Percentiles rank a stretch among this genome's conserved stretches.
phyloP scores from a whole-genome alignment of 23 tunicate genomes.

The Trididemnum miniatum region DNA sequence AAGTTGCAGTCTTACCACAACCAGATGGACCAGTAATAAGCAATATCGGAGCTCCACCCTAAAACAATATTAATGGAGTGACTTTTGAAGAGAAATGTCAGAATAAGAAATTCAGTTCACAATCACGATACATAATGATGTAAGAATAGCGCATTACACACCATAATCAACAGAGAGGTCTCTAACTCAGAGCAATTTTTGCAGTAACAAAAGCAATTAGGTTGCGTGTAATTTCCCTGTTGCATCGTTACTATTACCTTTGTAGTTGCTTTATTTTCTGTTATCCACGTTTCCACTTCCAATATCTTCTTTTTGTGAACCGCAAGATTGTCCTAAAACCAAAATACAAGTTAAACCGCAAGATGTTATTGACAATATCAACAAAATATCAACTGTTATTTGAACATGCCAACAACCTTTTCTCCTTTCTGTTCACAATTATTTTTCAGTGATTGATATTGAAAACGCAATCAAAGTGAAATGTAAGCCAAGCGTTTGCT shows the following conservation, averaged over 20 bases:
- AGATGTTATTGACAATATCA: background rate
- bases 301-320: constrained; percentile 87
- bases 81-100: no score
- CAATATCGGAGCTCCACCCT: constrained; percentile 63
- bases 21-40: constrained; percentile 82
- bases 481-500: no score
- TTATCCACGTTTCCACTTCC: constrained; percentile 78
- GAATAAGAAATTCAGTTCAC: no score
- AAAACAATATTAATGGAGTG: no score
- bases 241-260: no score
- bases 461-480: no score
- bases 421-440: background rate
- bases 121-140: no score
- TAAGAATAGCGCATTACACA: no score
- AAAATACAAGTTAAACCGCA: background rate
- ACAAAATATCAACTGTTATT: background rate
- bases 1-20: constrained; percentile 81
- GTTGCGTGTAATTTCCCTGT: no score
- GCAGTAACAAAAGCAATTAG: no score
- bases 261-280: constrained; percentile 4
- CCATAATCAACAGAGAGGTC: background rate
- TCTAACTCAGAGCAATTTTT: no score
- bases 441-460: background rate
- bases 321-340: constrained; percentile 71
- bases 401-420: no score